These are phyloP conservation scores for Cyaniris semiargus DNA, from an alignment of 2,888 invertebrate species.

Conservation along the genomic window DNA sequence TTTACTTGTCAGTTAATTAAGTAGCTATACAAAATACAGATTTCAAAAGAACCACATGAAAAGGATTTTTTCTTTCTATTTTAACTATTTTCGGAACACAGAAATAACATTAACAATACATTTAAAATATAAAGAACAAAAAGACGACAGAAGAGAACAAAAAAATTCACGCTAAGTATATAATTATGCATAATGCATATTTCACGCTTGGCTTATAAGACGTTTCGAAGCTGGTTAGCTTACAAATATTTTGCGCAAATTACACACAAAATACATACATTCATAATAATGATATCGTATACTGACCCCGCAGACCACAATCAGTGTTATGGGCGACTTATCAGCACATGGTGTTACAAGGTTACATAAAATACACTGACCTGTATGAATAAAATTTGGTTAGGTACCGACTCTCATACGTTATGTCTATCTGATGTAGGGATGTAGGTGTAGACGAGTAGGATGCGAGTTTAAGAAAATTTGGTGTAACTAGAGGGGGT, in stretches of 20 bases:
- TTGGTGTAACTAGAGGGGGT: too few relatives aligned
- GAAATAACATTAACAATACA: too few relatives aligned
- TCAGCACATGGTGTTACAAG: background rate
- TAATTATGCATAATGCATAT: background rate
- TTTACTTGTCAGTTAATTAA: conserved; percentile 2
- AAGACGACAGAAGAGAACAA: too few relatives aligned
- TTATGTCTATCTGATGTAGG: too few relatives aligned
- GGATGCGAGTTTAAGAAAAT: too few relatives aligned
- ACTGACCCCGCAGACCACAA: background rate
- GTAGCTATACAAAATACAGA: background rate
- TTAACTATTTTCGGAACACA: background rate
- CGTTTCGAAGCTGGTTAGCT: too few relatives aligned
- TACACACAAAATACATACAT: background rate
- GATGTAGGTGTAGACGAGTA: too few relatives aligned
- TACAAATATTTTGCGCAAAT: background rate
- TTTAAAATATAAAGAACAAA: too few relatives aligned
- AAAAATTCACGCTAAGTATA: background rate
- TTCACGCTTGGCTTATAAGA: background rate
- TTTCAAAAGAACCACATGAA: background rate
- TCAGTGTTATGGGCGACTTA: background rate
- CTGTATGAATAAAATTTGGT: background rate
- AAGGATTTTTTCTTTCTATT: background rate
- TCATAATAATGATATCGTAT: background rate
- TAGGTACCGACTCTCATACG: background rate
- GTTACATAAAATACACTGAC: background rate